Base-by-base conservation (phyloP, 1,140 invertebrate genomes). In the Pararge aegeria region DNA sequence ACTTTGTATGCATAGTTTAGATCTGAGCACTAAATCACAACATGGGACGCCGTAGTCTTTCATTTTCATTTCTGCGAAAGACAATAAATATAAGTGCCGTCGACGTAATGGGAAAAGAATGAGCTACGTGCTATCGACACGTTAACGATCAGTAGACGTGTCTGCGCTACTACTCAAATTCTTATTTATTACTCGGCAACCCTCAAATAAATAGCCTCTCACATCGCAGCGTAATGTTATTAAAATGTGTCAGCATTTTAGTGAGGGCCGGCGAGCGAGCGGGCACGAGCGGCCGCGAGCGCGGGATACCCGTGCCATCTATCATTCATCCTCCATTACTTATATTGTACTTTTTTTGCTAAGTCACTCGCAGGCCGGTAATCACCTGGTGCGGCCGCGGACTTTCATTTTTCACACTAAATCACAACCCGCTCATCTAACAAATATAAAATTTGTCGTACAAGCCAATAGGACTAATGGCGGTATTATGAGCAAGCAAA, bases 281-380 rank as follows among this genome's bases (percentile, higher is more conserved):
- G 73, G 52, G 55, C 66, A 68, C 64, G 61, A 67, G 72, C 65
- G 65, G 59, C 51, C 66, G 68, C 70, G 73, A 66, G 72, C 77
- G 71, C 74, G 77, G 68, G 64, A 64, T 61, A 61, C 56, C 64
- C 73, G 54, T 66, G 76, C 84, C 78, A 89, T 89, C 82, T 87
- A 89, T 89, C 87, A 89, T 89, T 82, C 80, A 87, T 89, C 84
- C 84, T 87, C 87, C 84, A 89, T 89, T 89, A 89, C 84, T 87
- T 87, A 87, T 87, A 87, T 89, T 89, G 84, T 89, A 85, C 80
- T 87, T 87, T 89, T 85, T 89, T 87, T 75, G 87, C 87, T 76
- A 89, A 89, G 84, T 89, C 87, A 89, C 82, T 85, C 77, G 74
- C 83, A 78, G 83, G 78, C 87, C 84, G 84, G 87, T 89, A 89